Evolutionary conservation across 2,797 vertebrate species (phyloP), one percentile per base, ranked within the genome.

Genomic region (Enteromius anoplus): DNA sequence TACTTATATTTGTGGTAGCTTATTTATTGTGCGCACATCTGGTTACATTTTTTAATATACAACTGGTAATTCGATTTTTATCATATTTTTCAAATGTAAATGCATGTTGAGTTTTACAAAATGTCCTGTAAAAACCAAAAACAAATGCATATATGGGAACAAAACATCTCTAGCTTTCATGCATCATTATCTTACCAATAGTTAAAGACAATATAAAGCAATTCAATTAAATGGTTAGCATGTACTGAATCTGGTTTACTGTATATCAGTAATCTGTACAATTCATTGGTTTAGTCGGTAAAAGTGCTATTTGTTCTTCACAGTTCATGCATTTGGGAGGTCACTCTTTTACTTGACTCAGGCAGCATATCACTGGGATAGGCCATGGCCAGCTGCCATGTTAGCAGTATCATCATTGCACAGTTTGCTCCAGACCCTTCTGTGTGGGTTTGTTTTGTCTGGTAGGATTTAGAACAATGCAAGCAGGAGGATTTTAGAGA

Each of bases 401-500:
- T 83, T 32, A 81, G 19, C 62, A 45, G 7, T 69, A 49, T 66
- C 62, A 47, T 68, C 60, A 45, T 14, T 37, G 53, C 17, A 9
- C 37, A 83, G 65, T 40, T 40, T 53, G 10, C 45, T 19, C 32
- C 15, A 2, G 29, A 55, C 7, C 3, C 21, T 32, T 21, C 40
- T 40, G 29, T 58, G 47, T 34, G 42, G 49, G 66, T 69, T 85
- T 83, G 62, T 84, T 51, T 75, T 34, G 72, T 62, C 53, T 68
- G 7, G 81, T 23, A 83, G 73, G 47, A 88, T 85, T 80, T 58
- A 65, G 81, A 88, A 73, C 75, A 68, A 86, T 80, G 49, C 77
- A 34, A 49, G 29, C 73, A 83, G 89, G 87, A 72, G 83, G 73
- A 73, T 90, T 91, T 85, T 66, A 86, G 84, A 86, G 81, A 85